Evolutionary conservation across 2,113 vertebrate genomes (phyloP).

Genomic region (Illadopsis cleaveri): DNA sequence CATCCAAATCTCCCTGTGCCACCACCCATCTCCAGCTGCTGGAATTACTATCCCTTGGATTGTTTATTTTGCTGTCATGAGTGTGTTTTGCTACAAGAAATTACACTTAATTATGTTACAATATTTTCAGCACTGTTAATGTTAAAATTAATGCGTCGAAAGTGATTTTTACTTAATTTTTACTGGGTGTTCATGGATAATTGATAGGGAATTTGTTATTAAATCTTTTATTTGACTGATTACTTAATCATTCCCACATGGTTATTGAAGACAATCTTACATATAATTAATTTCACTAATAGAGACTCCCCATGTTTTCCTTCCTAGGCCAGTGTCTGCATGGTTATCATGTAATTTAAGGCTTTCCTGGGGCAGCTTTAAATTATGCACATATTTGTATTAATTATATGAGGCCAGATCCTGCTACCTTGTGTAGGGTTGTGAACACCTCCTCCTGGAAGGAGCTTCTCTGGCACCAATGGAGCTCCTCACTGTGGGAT

Average conservation of each 20-base stretch:
- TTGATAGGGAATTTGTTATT: conserved; percentile 69
- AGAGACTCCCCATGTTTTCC: conserved; percentile 64
- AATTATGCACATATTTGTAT: conserved; percentile 71
- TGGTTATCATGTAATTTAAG: conserved; percentile 69
- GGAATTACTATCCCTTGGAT: background rate
- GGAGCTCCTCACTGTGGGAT: background rate
- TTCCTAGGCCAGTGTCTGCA: conserved; percentile 57
- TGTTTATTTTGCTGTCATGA: conserved; percentile 49
- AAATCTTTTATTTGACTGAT: conserved; percentile 71
- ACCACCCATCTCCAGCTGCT: background rate
- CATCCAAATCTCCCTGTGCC: background rate
- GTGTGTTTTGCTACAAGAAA: conserved; percentile 53
- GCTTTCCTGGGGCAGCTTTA: conserved; percentile 65
- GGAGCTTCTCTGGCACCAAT: background rate
- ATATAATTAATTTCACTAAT: conserved; percentile 73
- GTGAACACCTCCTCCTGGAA: background rate
- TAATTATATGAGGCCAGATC: conserved; percentile 57
- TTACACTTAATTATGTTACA: conserved; percentile 46
- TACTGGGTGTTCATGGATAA: conserved; percentile 63
- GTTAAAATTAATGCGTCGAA: conserved; percentile 29
- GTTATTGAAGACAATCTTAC: conserved; percentile 70
- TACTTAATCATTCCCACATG: conserved; percentile 71
- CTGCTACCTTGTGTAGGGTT: background rate
- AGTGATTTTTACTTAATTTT: conserved; percentile 63
- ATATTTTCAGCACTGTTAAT: conserved; percentile 32